Base-by-base conservation (phyloP, 2,113 vertebrate genomes). In the Petroica traversi region DNA sequence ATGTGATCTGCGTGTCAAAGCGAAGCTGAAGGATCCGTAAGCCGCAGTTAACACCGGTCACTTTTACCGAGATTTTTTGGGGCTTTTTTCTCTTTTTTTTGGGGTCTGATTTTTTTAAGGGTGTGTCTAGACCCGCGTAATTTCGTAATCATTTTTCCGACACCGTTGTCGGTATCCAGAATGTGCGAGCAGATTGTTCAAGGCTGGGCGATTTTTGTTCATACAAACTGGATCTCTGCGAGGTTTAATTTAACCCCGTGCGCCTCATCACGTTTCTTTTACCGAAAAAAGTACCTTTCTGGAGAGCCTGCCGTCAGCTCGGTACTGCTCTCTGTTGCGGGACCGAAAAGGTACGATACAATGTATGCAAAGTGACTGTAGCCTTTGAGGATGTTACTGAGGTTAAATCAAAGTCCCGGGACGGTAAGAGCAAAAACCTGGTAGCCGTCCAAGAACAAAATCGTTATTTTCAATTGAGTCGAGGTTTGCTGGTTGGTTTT, bases 391-490 rank as follows among this genome's bases (percentile, higher is more conserved):
- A 49, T 92, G 43, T 88, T 93, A 61, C 28, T 7, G 63, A 88
- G 75, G 19, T 86, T 76, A 79, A 93, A 43, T 82, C 26, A 52
- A 92, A 94, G 75, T 41, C 36, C 40, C 7, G 31, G 84, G 43
- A 84, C 19, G n/a, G 52, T 77, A 71, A 85, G 23, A 83, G 22
- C 51, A 20, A 64, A 88, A 36, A 74, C 6, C 61, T 90, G 73
- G 57, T 85, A 28, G 48, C 64, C 26, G 64, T 89, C 64, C 80
- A 85, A 80, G 64, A 77, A 28, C 24, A 92, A 97, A 96, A 94
- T 96, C 94, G 92, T 94, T 97, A 51, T 78, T 86, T 93, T 88
- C 74, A 89, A 74, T 84, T 95, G 49, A 91, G 46, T 17, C 18
- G 38, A 67, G 11, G 2, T 31, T 43, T 51, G 15, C 10, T 34